These are phyloP conservation scores for Arbacia lixula DNA, from an alignment of 53 echinoderm and acorn worm genomes.

Conservation along the genomic window DNA sequence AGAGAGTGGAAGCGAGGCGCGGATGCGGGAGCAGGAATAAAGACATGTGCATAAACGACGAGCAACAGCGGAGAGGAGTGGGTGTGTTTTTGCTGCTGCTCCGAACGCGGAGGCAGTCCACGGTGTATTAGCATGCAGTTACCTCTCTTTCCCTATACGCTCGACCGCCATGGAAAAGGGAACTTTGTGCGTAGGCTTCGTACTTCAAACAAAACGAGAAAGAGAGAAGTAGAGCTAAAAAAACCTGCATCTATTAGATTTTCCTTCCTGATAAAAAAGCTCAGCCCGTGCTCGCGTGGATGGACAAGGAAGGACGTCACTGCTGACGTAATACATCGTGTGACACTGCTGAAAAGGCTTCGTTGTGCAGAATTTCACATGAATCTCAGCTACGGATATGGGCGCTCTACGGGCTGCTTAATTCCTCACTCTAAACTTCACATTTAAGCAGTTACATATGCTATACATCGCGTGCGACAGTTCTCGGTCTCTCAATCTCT, in stretches of 20 bases:
- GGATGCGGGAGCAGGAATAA: no score
- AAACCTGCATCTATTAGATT: slow-evolving; percentile 25
- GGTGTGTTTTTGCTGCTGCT: slow-evolving; percentile 5
- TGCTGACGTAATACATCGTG: slow-evolving; percentile 24
- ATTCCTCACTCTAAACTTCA: no score
- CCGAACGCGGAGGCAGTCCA: background rate
- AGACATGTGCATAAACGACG: slow-evolving; percentile 38
- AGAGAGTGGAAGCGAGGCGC: background rate
- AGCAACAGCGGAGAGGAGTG: slow-evolving; percentile 2
- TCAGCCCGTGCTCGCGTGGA: no score
- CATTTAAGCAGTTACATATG: no score
- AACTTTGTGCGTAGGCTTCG: background rate
- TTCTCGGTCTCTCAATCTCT: no score
- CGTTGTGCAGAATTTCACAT: background rate
- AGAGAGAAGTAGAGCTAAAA: no score
- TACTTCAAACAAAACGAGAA: no score
- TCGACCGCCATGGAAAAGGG: background rate
- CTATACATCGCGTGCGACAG: no score
- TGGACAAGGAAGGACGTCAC: slow-evolving; percentile 27
- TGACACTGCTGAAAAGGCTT: background rate
- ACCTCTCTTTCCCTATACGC: background rate
- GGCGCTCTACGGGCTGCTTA: no score
- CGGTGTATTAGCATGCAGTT: background rate
- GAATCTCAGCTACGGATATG: slow-evolving; percentile 22
- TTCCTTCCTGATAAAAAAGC: no score